These are phyloP conservation scores for Pristis pectinata DNA, from an alignment of 2,797 vertebrate genomes.

Conservation along the genomic window DNA sequence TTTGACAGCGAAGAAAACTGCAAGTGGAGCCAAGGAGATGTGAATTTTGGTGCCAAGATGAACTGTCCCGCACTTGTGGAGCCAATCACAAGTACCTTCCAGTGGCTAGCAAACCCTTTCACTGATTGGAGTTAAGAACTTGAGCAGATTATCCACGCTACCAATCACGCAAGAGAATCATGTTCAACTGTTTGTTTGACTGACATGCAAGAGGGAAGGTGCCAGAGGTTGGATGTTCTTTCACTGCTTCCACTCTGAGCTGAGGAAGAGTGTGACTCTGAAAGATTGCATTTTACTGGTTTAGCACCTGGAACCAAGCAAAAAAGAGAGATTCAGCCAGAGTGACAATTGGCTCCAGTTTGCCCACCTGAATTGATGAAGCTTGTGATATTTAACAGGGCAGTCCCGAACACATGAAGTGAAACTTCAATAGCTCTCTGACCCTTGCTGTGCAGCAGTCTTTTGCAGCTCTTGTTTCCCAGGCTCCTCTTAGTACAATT, in stretches of 20 bases:
- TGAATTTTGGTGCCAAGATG: not conserved
- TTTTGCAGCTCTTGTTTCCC: not conserved
- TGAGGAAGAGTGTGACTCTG: not conserved
- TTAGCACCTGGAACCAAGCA: not conserved
- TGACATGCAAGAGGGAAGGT: not conserved
- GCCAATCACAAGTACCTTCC: not conserved
- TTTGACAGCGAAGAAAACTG: not conserved
- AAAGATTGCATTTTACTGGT: not conserved
- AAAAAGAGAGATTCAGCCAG: not conserved
- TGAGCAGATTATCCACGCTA: constrained; percentile 32
- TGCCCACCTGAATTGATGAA: not conserved
- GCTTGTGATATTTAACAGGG: not conserved
- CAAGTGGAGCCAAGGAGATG: not conserved
- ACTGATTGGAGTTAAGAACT: constrained; percentile 18
- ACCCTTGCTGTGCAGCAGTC: constrained; percentile 9
- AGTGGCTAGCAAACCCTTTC: constrained; percentile 12
- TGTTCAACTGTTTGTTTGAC: not conserved
- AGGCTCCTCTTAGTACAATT: not conserved
- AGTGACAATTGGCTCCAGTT: not conserved
- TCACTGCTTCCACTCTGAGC: not conserved
- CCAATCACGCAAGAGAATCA: not conserved
- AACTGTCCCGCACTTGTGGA: constrained; percentile 7
- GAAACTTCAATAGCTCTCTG: constrained; percentile 1
- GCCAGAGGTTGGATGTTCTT: not conserved
- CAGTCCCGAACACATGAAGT: constrained; percentile 6